A percentile compares a stretch with the other conserved stretches of the same genome.
These are phyloP conservation scores for Macrobrachium rosenbergii DNA, from an alignment of 1,140 invertebrate species.

Conservation along the genomic window DNA sequence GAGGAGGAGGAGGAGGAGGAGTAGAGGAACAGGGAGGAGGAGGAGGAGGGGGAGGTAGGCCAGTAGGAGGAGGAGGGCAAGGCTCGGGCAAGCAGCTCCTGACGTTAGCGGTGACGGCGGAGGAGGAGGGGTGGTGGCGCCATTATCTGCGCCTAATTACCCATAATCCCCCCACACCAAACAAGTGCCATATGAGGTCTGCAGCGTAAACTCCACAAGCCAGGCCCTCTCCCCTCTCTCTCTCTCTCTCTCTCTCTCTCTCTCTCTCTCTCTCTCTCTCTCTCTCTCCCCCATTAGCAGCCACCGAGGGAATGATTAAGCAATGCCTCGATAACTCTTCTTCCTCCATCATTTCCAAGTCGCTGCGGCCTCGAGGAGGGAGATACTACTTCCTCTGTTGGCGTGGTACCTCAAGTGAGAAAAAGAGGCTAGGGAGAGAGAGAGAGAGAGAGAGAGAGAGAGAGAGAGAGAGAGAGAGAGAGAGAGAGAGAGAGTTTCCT, in stretches of 20 bases:
- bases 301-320: conserved; percentile 29
- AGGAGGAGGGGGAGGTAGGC: not conserved
- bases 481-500: too few relatives aligned
- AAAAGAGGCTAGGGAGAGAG: too few relatives aligned
- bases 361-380: too few relatives aligned
- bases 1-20: too few relatives aligned
- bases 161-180: conserved; percentile 53
- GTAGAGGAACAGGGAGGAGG: too few relatives aligned
- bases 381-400: too few relatives aligned
- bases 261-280: not conserved
- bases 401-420: too few relatives aligned
- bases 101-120: not conserved
- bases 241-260: not conserved
- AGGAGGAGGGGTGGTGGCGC: conserved; percentile 4
- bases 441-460: too few relatives aligned
- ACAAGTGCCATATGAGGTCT: conserved; percentile 52
- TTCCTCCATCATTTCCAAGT: conserved; percentile 7
- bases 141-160: conserved; percentile 46
- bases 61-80: too few relatives aligned
- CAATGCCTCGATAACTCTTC: conserved; percentile 15
- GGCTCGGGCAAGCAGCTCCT: not conserved
- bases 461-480: too few relatives aligned
- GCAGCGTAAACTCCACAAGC: not conserved
- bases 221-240: not conserved
- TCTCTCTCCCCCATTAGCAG: conserved; percentile 4